phyloP scores from a whole-genome alignment of 2,113 vertebrate genomes.

The Cinclus cinclus region DNA sequence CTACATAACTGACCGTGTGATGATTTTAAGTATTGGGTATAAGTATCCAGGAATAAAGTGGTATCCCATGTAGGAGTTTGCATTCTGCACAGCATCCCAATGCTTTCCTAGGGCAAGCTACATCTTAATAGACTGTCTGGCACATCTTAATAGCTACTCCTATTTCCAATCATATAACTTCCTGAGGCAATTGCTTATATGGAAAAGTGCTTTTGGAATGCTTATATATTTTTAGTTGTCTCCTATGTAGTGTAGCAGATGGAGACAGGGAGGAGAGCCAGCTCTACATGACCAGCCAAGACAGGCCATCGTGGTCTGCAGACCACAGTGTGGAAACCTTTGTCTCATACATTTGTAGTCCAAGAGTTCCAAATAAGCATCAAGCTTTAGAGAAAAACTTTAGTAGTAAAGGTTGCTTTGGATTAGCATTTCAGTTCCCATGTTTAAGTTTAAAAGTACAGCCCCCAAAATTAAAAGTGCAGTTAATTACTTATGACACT shows the following conservation, averaged over 20 bases:
- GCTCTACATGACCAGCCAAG: conserved; percentile 38
- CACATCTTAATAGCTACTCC: conserved; percentile 6
- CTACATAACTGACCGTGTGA: neutral
- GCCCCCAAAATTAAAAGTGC: neutral
- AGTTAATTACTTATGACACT: neutral
- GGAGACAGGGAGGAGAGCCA: conserved; percentile 51
- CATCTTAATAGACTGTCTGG: neutral
- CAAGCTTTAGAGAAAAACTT: neutral
- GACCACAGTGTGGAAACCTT: conserved; percentile 20
- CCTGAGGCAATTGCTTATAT: conserved; percentile 49
- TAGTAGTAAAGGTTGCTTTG: neutral
- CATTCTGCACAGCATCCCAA: neutral
- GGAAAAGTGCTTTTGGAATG: conserved; percentile 60
- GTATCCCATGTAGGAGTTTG: neutral
- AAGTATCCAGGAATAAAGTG: neutral
- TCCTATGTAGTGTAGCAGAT: conserved; percentile 49
- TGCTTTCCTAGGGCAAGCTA: conserved; percentile 9
- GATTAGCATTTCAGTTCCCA: neutral
- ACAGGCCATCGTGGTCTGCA: neutral
- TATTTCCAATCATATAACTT: conserved; percentile 28
- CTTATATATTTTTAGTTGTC: conserved; percentile 57
- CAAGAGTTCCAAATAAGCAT: neutral
- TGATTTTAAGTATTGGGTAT: neutral
- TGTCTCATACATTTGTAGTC: neutral
- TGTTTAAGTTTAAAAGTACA: neutral